Conservation (phyloP, 2,113 vertebrate species). For the Plecotus auritus region DNA sequence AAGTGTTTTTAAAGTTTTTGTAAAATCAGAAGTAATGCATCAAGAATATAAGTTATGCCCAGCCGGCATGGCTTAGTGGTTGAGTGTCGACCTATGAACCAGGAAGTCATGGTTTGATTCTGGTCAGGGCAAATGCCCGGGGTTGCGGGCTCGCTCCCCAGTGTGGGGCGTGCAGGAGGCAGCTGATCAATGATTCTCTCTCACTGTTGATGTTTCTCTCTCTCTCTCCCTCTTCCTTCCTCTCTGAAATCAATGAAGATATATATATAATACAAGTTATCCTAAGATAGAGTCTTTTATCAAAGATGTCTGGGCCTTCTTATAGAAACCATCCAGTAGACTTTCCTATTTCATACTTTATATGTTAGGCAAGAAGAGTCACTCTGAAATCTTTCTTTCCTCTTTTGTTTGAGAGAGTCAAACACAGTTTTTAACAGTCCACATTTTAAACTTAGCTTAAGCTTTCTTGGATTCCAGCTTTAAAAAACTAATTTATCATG, state of each 20-base stretch:
- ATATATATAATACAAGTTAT: background rate
- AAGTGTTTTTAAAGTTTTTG: background rate
- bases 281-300: background rate
- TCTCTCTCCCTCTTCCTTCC: too few species aligned
- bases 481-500: background rate
- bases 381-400: background rate
- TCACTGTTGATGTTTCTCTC: too few species aligned
- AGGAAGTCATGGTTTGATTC: too few species aligned
- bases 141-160: too few species aligned
- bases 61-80: too few species aligned
- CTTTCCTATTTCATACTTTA: background rate
- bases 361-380: background rate
- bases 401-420: conserved; percentile 11
- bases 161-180: too few species aligned
- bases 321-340: background rate
- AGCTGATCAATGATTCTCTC: too few species aligned
- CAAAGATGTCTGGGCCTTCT: background rate
- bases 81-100: too few species aligned
- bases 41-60: background rate
- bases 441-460: background rate
- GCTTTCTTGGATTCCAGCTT: background rate
- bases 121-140: too few species aligned
- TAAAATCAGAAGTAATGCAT: background rate
- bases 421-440: background rate
- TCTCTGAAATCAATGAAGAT: too few species aligned